phyloP scores from a whole-genome alignment of 2,797 vertebrate genomes.

The Alosa sapidissima region DNA sequence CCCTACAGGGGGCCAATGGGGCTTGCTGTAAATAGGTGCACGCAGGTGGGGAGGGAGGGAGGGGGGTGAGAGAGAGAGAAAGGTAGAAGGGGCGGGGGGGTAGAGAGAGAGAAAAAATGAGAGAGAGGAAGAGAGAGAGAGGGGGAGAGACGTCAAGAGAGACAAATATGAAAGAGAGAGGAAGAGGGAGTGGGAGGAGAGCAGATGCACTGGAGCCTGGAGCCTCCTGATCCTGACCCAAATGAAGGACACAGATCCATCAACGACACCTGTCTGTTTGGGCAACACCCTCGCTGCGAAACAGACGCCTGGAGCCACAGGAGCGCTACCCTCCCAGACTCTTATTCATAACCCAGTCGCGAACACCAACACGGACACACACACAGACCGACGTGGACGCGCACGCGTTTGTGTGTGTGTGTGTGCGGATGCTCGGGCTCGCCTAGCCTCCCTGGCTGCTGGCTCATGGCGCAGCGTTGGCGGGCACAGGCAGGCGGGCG shows the following conservation, averaged over 20 bases:
- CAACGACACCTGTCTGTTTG: slow-evolving; percentile 33
- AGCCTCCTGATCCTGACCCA: slow-evolving; percentile 34
- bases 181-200: not conserved
- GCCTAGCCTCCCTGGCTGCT: not conserved
- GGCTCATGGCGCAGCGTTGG: not conserved
- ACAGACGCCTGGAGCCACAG: slow-evolving; percentile 37
- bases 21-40: slow-evolving; percentile 10
- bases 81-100: not conserved
- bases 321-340: not conserved
- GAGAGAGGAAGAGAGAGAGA: not conserved
- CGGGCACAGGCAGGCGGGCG: not conserved
- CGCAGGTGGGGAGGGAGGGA: not conserved
- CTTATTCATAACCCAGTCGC: slow-evolving; percentile 40
- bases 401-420: too few species aligned
- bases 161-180: not conserved
- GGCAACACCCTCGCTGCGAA: slow-evolving; percentile 41
- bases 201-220: not conserved
- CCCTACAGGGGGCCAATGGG: not conserved
- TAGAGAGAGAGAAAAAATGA: not conserved
- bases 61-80: not conserved
- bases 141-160: not conserved
- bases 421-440: not conserved
- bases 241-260: slow-evolving; percentile 51
- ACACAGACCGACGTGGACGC: not conserved
- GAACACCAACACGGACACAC: not conserved